A percentile compares a stretch with the other conserved stretches of the same genome.
These are phyloP conservation scores for Danaus melanippus DNA, from an alignment of 1,140 invertebrate species.

Conservation along the genomic window DNA sequence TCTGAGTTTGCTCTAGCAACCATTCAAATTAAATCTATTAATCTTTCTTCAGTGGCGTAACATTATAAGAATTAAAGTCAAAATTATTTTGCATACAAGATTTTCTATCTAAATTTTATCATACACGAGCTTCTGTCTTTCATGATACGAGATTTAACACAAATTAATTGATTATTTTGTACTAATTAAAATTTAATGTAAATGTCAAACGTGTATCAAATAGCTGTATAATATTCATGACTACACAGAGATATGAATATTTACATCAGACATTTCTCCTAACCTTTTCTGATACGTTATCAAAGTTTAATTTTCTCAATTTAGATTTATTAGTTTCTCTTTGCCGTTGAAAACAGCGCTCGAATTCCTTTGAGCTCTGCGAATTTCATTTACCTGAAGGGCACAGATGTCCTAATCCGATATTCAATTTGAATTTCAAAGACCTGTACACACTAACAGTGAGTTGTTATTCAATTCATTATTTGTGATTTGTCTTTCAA, in stretches of 20 bases:
- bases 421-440: slow-evolving; percentile 27
- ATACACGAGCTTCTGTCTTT: no score
- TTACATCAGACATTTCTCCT: no score
- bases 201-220: no score
- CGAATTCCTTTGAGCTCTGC: slow-evolving; percentile 18
- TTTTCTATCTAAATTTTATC: no score
- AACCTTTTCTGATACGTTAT: slow-evolving; percentile 1
- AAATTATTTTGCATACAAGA: no score
- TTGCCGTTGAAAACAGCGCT: slow-evolving; percentile 12
- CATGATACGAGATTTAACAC: no score
- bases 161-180: no score
- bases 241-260: no score
- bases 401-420: slow-evolving; percentile 18
- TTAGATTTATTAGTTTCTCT: slow-evolving; percentile 19
- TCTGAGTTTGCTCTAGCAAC: slow-evolving; percentile 20
- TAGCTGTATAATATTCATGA: no score
- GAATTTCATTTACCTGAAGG: slow-evolving; percentile 24
- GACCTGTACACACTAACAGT: slow-evolving; percentile 1
- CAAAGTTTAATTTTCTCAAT: slow-evolving; percentile 11
- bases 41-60: not conserved
- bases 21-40: slow-evolving; percentile 16
- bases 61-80: not conserved
- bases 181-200: no score
- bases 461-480: no score
- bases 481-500: no score